Base-by-base conservation (phyloP, 2,888 invertebrate genomes). In the Sinotaia quadrata region DNA sequence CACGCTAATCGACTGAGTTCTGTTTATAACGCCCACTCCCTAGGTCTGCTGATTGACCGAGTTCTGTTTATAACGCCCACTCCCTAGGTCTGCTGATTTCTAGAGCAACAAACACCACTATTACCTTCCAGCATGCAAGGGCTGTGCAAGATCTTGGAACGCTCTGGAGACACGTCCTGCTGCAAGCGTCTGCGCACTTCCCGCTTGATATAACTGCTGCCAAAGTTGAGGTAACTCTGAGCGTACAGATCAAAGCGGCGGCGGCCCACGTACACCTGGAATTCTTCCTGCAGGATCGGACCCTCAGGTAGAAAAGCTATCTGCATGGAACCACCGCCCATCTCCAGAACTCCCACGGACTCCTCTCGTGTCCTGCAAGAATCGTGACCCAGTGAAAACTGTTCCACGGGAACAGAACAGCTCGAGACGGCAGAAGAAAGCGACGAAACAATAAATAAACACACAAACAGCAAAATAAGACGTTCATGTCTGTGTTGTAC, bases 281-380 rank as follows among this genome's bases (percentile, higher is more conserved):
- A 87, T 78, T 86, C 85, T 65, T 85, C 80, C 62, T 84, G 83
- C 60, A 84, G 81, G 21, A 86, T 69, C 18, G 83, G 81, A 18
- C 79, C 81, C 10, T 78, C 77, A 15, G 85, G 85, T 47, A 84
- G 78, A 76, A 89, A 90, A 12, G 90, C 89, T 41, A 90, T 89
- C 79, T 90, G 90, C 52, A 89, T 87, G 21, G 89, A 89, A 0
- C 90, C 90, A 21, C 90, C 90, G 21, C 90, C 90, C 89, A 91
- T 89, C 79, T 90, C 90, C 67, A 91, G 79, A 76, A 90, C 88
- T 24, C 90, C 90, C 7, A 88, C 86, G 4, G 88, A 87, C 66
- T 81, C 68, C 15, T 71, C 72, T 41, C 59, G 58, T n/a, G 74
- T 47, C 47, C 47, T 47, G 8, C 24, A n/a, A n/a, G n/a, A n/a